These are phyloP conservation scores for Masnerella sp. DNA, from an alignment of 2,888 invertebrate species.

Conservation along the genomic window DNA sequence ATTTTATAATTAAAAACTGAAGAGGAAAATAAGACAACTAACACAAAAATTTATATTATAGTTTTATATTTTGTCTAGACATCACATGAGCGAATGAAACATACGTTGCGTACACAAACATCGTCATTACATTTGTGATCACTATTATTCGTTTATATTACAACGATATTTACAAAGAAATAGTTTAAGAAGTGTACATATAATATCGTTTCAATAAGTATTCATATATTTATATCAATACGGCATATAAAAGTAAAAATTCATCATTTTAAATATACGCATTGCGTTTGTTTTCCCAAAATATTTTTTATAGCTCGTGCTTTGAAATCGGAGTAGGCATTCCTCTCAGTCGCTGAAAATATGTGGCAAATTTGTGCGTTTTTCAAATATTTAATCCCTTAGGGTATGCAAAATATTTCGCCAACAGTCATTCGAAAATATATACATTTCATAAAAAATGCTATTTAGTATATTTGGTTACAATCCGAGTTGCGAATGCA, in stretches of 20 bases:
- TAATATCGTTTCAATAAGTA: slow-evolving; percentile 4
- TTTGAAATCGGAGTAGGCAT: too few relatives aligned
- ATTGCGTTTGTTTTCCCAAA: too few relatives aligned
- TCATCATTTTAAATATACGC: slow-evolving; percentile 33
- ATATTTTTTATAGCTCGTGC: too few relatives aligned
- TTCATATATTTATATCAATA: slow-evolving; percentile 41
- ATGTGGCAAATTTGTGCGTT: slow-evolving; percentile 2
- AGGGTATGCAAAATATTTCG: slow-evolving; percentile 26
- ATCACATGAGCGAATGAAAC: slow-evolving; percentile 72
- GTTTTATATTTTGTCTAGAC: slow-evolving; percentile 68
- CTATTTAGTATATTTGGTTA: slow-evolving; percentile 24
- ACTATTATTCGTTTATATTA: slow-evolving; percentile 61
- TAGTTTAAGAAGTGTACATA: slow-evolving; percentile 32
- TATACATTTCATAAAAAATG: slow-evolving; percentile 21
- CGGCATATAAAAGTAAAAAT: slow-evolving; percentile 62
- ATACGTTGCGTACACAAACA: slow-evolving; percentile 57
- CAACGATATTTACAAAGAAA: slow-evolving; percentile 64
- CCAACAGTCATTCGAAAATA: slow-evolving; percentile 26
- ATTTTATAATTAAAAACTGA: too few relatives aligned
- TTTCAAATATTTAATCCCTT: slow-evolving; percentile 6
- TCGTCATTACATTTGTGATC: slow-evolving; percentile 59
- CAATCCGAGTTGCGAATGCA: slow-evolving; percentile 6
- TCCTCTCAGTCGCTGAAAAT: too few relatives aligned
- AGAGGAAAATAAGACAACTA: too few relatives aligned
- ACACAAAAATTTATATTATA: too few relatives aligned